phyloP scores from a whole-genome alignment of 2,797 vertebrate species.

The Falco concolor region DNA sequence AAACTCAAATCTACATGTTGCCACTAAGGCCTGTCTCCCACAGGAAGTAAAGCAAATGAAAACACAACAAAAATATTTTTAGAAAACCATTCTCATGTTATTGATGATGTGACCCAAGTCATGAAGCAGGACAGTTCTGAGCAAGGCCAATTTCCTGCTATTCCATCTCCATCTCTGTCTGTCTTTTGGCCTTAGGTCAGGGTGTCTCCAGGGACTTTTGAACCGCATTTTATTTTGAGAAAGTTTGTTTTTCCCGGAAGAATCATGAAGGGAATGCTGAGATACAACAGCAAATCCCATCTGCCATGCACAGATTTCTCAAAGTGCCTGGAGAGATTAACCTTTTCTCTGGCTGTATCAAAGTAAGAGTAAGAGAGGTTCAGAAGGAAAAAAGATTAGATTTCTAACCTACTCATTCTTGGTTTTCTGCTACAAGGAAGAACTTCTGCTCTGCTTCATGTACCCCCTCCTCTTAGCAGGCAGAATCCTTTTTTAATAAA shows the following conservation, averaged over 20 bases:
- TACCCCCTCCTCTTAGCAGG: not conserved
- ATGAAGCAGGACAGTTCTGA: not conserved
- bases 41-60: constrained; percentile 26
- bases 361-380: not conserved
- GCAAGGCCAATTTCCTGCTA: not conserved
- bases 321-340: not conserved
- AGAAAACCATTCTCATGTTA: constrained; percentile 16
- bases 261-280: not conserved
- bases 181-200: constrained; percentile 16
- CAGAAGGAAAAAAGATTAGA: not conserved
- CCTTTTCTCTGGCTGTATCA: not conserved
- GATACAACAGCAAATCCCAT: constrained; percentile 9
- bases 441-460: not conserved
- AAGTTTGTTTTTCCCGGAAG: constrained; percentile 26
- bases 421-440: not conserved
- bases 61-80: constrained; percentile 21
- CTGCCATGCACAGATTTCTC: not conserved
- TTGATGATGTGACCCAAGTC: constrained; percentile 19
- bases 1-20: not conserved
- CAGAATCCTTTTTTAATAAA: not conserved
- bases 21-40: not conserved
- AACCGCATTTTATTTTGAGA: constrained; percentile 54
- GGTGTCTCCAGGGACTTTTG: not conserved
- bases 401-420: not conserved
- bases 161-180: not conserved